Evolutionary conservation across 2,797 vertebrate genomes (phyloP).

Genomic region (Acipenser ruthenus): DNA sequence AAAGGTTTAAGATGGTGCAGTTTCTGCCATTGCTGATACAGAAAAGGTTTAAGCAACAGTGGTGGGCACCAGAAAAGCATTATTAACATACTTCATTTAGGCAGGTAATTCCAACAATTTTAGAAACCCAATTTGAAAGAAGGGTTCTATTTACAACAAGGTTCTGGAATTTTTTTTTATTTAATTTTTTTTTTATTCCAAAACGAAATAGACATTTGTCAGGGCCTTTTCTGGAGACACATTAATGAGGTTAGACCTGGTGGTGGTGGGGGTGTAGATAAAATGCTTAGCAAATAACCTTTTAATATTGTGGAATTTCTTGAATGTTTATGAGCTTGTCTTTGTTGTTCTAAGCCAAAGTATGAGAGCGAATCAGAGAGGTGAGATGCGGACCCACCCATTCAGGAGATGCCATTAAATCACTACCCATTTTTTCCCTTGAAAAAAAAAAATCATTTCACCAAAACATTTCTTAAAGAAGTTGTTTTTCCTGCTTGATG

Average conservation of each 20-base stretch:
- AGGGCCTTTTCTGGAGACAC: neutral
- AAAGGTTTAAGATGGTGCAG: neutral
- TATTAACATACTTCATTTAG: neutral
- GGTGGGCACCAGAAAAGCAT: neutral
- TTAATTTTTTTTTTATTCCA: too few relatives aligned
- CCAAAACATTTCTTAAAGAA: neutral
- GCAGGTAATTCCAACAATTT: neutral
- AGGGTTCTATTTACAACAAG: neutral
- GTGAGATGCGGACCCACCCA: too few relatives aligned
- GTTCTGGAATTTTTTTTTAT: neutral
- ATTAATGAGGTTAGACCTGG: too few relatives aligned
- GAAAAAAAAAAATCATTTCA: neutral
- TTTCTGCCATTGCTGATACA: neutral
- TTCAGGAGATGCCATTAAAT: neutral
- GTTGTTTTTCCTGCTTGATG: conserved; percentile 10
- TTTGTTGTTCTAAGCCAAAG: too few relatives aligned
- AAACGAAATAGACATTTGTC: neutral
- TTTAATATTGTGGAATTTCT: too few relatives aligned
- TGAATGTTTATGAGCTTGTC: too few relatives aligned
- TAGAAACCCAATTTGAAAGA: neutral
- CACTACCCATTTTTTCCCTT: neutral
- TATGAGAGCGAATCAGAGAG: too few relatives aligned
- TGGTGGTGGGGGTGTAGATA: too few relatives aligned
- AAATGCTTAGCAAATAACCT: too few relatives aligned
- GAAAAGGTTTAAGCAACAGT: neutral